Conservation (phyloP, 2,113 vertebrate genomes). For the Zosterops pallidus region DNA sequence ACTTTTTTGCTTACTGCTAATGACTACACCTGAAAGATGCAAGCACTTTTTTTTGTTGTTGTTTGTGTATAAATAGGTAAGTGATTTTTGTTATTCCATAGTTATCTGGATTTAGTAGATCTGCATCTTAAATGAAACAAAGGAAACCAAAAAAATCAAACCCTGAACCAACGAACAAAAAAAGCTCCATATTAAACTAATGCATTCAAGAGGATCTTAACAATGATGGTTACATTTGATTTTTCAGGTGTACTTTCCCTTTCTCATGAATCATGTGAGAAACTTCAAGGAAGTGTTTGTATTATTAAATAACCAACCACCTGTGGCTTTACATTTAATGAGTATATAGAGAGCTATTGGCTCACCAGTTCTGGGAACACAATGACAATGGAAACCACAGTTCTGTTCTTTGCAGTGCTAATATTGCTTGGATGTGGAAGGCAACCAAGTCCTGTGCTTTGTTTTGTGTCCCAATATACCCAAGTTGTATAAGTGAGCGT, state of each 20-base stretch:
- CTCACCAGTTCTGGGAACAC: background rate
- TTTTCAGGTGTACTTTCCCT: background rate
- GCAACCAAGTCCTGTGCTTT: background rate
- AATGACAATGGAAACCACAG: background rate
- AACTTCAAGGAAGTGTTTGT: background rate
- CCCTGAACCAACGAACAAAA: background rate
- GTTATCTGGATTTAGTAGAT: background rate
- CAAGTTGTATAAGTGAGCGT: background rate
- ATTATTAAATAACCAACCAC: background rate
- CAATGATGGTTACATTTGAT: background rate
- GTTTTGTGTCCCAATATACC: background rate
- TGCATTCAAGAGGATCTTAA: background rate
- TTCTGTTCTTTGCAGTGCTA: background rate
- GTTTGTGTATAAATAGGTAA: background rate
- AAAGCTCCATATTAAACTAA: background rate
- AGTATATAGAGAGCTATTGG: background rate
- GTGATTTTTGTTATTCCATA: background rate
- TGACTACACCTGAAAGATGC: background rate
- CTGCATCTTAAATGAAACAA: background rate
- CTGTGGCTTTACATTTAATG: background rate
- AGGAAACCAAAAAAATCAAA: background rate
- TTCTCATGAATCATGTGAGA: background rate
- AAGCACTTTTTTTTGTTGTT: background rate
- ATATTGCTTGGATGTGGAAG: background rate
- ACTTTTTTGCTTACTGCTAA: background rate